Conservation (phyloP, 1,140 invertebrate genomes). For the Drosophila melanogaster region DNA sequence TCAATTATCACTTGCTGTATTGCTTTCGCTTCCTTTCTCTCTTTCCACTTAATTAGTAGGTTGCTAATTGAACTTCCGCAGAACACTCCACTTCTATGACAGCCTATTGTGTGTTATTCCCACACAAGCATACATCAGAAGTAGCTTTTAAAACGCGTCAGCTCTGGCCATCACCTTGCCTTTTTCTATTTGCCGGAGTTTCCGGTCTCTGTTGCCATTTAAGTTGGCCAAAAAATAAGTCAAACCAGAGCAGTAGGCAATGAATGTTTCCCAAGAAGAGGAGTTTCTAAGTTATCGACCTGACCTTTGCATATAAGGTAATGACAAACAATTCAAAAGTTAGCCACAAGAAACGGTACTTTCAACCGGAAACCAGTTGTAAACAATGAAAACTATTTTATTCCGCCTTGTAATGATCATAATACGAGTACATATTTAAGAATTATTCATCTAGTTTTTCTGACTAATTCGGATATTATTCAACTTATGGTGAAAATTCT, state of each 20-base stretch:
- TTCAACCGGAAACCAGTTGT: no score
- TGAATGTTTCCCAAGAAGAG: neutral
- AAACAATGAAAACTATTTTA: neutral
- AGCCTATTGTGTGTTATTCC: constrained; percentile 36
- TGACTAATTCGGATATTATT: neutral
- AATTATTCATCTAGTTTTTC: neutral
- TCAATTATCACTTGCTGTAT: neutral
- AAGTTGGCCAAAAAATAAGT: constrained; percentile 17
- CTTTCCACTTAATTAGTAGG: constrained; percentile 16
- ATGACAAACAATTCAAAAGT: neutral
- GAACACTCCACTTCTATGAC: constrained; percentile 42
- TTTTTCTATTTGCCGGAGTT: constrained; percentile 34
- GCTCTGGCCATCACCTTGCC: constrained; percentile 60
- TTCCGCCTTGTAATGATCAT: neutral
- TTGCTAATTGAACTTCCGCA: constrained; percentile 67
- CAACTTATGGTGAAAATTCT: neutral
- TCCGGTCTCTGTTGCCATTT: constrained; percentile 41
- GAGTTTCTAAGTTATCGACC: no score
- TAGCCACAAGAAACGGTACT: no score
- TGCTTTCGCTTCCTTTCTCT: constrained; percentile 19
- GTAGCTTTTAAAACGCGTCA: constrained; percentile 28
- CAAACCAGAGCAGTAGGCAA: constrained; percentile 12
- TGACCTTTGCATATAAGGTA: constrained; percentile 1
- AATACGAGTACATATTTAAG: neutral
- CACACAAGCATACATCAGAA: constrained; percentile 2